These are phyloP conservation scores for Hydrophis major DNA, from an alignment of 2,797 vertebrate species.

Conservation along the genomic window DNA sequence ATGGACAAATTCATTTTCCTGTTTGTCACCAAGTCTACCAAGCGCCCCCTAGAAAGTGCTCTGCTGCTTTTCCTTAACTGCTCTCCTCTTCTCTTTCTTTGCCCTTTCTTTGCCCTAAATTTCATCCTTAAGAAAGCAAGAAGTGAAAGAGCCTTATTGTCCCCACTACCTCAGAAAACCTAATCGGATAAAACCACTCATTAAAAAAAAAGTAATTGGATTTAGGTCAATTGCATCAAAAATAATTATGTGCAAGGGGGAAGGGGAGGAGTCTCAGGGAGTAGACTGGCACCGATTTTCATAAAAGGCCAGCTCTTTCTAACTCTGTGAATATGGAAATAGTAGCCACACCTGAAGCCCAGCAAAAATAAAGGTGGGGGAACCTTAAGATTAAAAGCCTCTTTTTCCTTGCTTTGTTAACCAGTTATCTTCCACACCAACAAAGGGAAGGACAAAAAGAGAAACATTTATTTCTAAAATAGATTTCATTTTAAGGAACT, in stretches of 20 bases:
- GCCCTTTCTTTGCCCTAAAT: constrained; percentile 6
- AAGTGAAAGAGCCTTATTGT: background rate
- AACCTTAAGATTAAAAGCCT: background rate
- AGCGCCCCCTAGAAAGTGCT: constrained; percentile 62
- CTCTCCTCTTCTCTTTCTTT: background rate
- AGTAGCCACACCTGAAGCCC: constrained; percentile 34
- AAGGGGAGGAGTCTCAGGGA: background rate
- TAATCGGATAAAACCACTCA: background rate
- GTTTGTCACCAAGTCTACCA: constrained; percentile 49
- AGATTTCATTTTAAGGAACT: background rate
- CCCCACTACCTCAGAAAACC: background rate
- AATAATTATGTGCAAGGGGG: constrained; percentile 15
- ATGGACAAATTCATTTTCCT: constrained; percentile 54
- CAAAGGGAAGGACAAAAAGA: too few relatives aligned
- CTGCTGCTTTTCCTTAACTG: constrained; percentile 53
- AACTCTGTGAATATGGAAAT: constrained; percentile 11
- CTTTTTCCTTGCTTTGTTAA: background rate
- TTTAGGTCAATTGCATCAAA: constrained; percentile 37
- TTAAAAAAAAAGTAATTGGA: constrained; percentile 22
- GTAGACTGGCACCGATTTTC: constrained; percentile 16
- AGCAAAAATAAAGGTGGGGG: background rate
- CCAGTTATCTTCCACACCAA: background rate
- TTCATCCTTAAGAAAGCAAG: background rate
- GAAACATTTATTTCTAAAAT: background rate
- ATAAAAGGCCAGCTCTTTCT: constrained; percentile 4